Evolutionary conservation across 1,140 invertebrate species (phyloP), one percentile per base, ranked within the genome.

Genomic region (Pseudomyrmex cubaensis): DNA sequence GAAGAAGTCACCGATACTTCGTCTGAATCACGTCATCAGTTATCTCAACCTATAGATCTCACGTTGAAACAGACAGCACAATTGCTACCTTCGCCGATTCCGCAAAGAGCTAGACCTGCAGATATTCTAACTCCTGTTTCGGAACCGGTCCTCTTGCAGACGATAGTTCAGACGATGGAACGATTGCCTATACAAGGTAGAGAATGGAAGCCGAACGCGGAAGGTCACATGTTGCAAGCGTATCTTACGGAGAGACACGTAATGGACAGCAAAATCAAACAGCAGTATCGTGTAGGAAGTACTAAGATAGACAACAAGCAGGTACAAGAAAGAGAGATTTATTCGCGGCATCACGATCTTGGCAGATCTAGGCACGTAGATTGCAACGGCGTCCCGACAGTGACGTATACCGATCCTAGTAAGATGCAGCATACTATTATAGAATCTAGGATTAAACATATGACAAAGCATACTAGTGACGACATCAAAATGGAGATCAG

Each of bases 241-340:
- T 97, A 97, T 93, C 94, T 97, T 64, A 97, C 96, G 4, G 97
- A 97, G 90, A 95, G 96, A 91, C 96, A 97, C n/a, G 94, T 97
- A 17, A 95, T 96, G 90, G 96, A 97, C 89, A 95, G 96, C 56
- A 96, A 96, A 92, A 96, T 97, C n/a, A 97, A 97, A 93, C 96
- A 97, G 85, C 93, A 94, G 46, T 94, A 93, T 67, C 82, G 92
- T 9, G 91, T 93, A 0, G 93, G 92, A 7, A 91, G 78, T 46
- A 87, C 87, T 0, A 93, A 92, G 35, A 1, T 82, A 8, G 90
- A 91, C 1, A 92, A 91, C 2, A 92, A 90, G 10, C 66, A 84
- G 2, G 12, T 22, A 7, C 92, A 91, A 25, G 90, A 92, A 15
- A 88, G 85, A n/a, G 91, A 92, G 2, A 15, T 80, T 87, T 92